These are phyloP conservation scores for Diplolepis rosae DNA, from an alignment of 2,888 invertebrate genomes.

Conservation along the genomic window DNA sequence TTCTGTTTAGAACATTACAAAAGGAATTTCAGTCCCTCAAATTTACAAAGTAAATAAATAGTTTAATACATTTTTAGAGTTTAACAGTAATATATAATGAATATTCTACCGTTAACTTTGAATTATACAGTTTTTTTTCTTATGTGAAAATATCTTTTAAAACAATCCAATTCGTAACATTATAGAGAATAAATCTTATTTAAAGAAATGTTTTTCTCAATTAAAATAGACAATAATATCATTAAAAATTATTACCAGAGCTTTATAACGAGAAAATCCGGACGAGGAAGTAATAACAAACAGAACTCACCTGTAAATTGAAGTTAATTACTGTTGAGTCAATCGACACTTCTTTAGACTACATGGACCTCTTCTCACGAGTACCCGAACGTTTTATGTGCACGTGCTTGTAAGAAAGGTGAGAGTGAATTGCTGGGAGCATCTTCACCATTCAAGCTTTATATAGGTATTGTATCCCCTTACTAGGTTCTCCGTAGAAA, in stretches of 20 bases:
- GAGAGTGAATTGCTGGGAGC: slow-evolving; percentile 73
- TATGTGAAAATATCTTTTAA: too few species aligned
- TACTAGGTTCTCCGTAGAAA: slow-evolving; percentile 65
- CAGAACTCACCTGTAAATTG: slow-evolving; percentile 12
- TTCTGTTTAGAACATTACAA: too few species aligned
- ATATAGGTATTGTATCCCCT: slow-evolving; percentile 73
- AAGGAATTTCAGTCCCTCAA: too few species aligned
- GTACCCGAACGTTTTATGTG: slow-evolving; percentile 54
- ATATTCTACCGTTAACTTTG: too few species aligned
- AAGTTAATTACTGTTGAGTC: slow-evolving; percentile 19
- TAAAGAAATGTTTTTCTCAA: not conserved
- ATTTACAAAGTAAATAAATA: too few species aligned
- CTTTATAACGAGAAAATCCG: not conserved
- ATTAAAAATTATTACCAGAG: not conserved
- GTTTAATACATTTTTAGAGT: too few species aligned
- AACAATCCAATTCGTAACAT: too few species aligned
- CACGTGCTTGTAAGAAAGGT: slow-evolving; percentile 71
- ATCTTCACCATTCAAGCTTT: slow-evolving; percentile 73
- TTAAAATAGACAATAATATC: too few species aligned
- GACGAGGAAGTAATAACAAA: not conserved
- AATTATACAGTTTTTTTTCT: too few species aligned
- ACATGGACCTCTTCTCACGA: slow-evolving; percentile 52
- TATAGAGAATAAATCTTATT: too few species aligned
- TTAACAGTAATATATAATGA: too few species aligned
- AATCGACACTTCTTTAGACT: slow-evolving; percentile 32